phyloP scores from a whole-genome alignment of 2,888 invertebrate genomes.

The Drosophila nigricruria region DNA sequence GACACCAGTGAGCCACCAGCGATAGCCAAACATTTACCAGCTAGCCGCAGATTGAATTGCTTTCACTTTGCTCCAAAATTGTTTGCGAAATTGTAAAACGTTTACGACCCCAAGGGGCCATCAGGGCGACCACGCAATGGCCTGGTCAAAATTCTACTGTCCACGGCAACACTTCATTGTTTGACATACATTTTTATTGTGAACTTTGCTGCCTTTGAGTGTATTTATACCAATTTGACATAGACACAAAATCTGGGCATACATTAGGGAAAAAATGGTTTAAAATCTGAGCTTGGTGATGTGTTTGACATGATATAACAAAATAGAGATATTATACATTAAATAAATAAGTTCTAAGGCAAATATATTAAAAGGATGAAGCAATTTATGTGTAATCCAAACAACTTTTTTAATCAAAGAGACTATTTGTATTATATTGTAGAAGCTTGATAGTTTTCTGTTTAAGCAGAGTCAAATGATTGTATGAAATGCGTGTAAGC shows the following conservation, averaged over 20 bases:
- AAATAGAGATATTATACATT: neutral
- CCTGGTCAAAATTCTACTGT: constrained; percentile 8
- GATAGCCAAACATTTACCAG: constrained; percentile 30
- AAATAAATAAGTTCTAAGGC: neutral
- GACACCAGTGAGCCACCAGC: constrained; percentile 22
- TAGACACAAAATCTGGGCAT: constrained; percentile 10
- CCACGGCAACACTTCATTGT: constrained; percentile 22
- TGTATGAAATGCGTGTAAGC: no score
- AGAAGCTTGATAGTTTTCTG: no score
- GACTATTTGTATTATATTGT: no score
- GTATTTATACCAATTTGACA: constrained; percentile 20
- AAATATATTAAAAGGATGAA: no score
- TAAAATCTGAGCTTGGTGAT: neutral
- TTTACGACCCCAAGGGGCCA: constrained; percentile 26
- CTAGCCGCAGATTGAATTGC: constrained; percentile 72
- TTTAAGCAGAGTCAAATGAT: no score
- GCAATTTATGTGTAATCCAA: no score
- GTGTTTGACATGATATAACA: neutral
- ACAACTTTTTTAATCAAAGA: no score
- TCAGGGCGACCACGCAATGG: constrained; percentile 8
- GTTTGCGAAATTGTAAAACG: constrained; percentile 52
- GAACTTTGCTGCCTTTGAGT: neutral
- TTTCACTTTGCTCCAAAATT: constrained; percentile 56
- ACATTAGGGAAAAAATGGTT: constrained; percentile 15
- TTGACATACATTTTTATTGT: constrained; percentile 15